Conservation (phyloP, 2,797 vertebrate species). For the Crenichthys baileyi region DNA sequence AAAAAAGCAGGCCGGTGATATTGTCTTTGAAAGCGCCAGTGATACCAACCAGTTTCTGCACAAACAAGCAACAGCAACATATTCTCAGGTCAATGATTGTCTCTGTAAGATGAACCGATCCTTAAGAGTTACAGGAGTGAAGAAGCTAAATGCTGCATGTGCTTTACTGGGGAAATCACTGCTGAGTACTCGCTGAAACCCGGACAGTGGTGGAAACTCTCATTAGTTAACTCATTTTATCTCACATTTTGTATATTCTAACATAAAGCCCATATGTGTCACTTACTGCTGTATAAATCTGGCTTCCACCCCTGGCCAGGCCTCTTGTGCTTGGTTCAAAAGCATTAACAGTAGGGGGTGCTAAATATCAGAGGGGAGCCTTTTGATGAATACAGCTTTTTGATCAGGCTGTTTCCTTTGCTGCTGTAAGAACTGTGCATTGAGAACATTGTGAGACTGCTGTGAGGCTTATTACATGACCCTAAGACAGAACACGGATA, state of each 20-base stretch:
- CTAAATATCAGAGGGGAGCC: constrained; percentile 71
- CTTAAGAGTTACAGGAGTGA: neutral
- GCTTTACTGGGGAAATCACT: neutral
- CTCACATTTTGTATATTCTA: neutral
- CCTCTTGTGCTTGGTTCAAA: constrained; percentile 51
- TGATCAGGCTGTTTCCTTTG: constrained; percentile 55
- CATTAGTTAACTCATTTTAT: constrained; percentile 24
- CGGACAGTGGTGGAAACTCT: neutral
- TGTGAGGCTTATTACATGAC: constrained; percentile 2
- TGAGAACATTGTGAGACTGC: neutral
- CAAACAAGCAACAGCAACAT: constrained; percentile 7
- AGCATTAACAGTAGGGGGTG: constrained; percentile 75
- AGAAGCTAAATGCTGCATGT: neutral
- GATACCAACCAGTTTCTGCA: constrained; percentile 15
- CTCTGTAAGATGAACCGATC: neutral
- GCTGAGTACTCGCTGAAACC: neutral
- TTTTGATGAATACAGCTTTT: constrained; percentile 59
- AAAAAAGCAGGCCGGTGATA: constrained; percentile 1
- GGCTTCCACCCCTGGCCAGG: neutral
- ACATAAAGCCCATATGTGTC: constrained; percentile 10
- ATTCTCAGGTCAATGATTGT: neutral
- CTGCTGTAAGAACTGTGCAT: neutral
- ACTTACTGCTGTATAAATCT: constrained; percentile 5
- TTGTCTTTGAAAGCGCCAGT: constrained; percentile 1
- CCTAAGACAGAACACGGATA: neutral